phyloP scores from a whole-genome alignment of 2,113 vertebrate genomes.

The Papio anubis region DNA sequence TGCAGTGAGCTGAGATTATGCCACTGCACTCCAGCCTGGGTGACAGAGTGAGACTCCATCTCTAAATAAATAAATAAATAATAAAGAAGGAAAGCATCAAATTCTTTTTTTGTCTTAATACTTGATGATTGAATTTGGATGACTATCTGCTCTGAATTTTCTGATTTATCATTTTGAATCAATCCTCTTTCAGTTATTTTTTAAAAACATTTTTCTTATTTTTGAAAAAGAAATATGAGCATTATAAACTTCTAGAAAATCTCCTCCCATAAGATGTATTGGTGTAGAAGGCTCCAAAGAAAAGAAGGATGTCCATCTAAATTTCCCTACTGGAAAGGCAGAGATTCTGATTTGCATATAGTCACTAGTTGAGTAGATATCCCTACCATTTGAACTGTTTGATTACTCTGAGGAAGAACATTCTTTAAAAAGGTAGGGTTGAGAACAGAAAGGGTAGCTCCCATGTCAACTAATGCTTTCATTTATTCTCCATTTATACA shows the following conservation, averaged over 20 bases:
- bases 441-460: not conserved
- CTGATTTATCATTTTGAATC: too few species aligned
- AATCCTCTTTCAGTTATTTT: too few species aligned
- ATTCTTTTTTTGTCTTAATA: not conserved
- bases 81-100: not conserved
- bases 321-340: not conserved
- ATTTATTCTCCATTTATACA: not conserved
- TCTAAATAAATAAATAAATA: not conserved
- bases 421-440: not conserved
- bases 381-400: not conserved
- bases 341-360: too few species aligned
- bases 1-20: not conserved
- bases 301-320: not conserved
- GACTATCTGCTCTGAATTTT: not conserved
- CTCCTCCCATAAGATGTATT: too few species aligned
- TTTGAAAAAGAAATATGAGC: too few species aligned
- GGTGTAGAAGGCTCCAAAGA: too few species aligned
- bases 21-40: not conserved
- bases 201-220: too few species aligned
- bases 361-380: too few species aligned
- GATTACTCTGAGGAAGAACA: not conserved
- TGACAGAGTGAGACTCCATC: not conserved
- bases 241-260: too few species aligned
- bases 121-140: not conserved
- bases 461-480: not conserved